A percentile compares a stretch with the other conserved stretches of the same genome.
These are phyloP conservation scores for Campylomormyrus numenius DNA, from an alignment of 2,113 vertebrate genomes.

Conservation along the genomic window DNA sequence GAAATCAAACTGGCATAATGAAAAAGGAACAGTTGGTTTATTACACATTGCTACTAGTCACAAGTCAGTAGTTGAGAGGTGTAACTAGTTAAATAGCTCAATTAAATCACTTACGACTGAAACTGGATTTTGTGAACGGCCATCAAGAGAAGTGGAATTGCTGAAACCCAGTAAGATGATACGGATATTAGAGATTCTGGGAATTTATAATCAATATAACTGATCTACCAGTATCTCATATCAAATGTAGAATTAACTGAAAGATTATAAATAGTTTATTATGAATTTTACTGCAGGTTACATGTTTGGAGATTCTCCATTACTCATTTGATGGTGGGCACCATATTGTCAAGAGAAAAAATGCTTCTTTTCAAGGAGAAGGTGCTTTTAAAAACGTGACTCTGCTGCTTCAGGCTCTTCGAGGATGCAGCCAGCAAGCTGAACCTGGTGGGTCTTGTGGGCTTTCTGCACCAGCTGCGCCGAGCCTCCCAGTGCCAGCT, in stretches of 20 bases:
- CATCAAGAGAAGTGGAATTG: neutral
- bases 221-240: neutral
- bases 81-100: neutral
- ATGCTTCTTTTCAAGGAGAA: neutral
- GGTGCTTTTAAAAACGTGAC: neutral
- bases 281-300: neutral
- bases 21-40: neutral
- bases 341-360: neutral
- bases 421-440: conserved; percentile 86
- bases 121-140: neutral
- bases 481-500: conserved; percentile 91
- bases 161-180: neutral
- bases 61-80: neutral
- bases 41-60: neutral
- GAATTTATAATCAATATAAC: neutral
- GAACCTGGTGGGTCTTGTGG: conserved; percentile 77
- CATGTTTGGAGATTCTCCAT: neutral
- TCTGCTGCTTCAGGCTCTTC: conserved; percentile 70
- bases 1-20: neutral
- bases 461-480: conserved; percentile 88
- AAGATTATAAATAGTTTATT: neutral
- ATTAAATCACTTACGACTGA: neutral
- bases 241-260: neutral
- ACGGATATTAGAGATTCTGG: neutral
- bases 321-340: neutral